These are phyloP conservation scores for Sylvilagus bachmani DNA, from an alignment of 2,113 vertebrate species.

Conservation along the genomic window DNA sequence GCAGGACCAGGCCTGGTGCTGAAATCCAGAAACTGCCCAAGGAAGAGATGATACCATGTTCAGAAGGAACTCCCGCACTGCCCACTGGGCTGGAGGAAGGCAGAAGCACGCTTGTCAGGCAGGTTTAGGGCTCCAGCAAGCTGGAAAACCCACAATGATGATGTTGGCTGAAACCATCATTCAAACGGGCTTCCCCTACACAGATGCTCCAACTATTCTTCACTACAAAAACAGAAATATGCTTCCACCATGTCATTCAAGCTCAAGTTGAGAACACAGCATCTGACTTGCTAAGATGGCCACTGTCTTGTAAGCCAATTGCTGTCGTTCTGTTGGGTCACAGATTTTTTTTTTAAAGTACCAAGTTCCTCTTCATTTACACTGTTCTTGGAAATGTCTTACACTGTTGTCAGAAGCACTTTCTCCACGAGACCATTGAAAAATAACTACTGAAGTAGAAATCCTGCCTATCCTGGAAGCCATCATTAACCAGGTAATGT, in stretches of 20 bases:
- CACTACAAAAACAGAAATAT: not conserved
- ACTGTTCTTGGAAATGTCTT: conserved; percentile 37
- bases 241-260: not conserved
- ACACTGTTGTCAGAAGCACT: not conserved
- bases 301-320: not conserved
- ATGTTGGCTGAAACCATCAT: not conserved
- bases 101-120: not conserved
- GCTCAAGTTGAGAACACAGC: not conserved
- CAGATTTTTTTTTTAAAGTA: not conserved
- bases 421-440: conserved; percentile 24
- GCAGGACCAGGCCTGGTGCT: not conserved
- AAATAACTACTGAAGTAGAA: conserved; percentile 25
- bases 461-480: not conserved
- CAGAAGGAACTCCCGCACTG: not conserved
- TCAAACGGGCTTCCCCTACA: not conserved
- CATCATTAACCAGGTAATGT: not conserved
- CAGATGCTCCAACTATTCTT: not conserved
- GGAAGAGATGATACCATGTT: not conserved
- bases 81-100: not conserved
- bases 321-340: not conserved
- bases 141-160: not conserved
- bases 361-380: conserved; percentile 22
- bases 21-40: not conserved
- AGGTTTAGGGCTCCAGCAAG: not conserved
- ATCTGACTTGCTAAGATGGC: not conserved